Evolutionary conservation across 2,113 vertebrate species (phyloP), one percentile per base, ranked within the genome.

Genomic region (Jacana jacana): DNA sequence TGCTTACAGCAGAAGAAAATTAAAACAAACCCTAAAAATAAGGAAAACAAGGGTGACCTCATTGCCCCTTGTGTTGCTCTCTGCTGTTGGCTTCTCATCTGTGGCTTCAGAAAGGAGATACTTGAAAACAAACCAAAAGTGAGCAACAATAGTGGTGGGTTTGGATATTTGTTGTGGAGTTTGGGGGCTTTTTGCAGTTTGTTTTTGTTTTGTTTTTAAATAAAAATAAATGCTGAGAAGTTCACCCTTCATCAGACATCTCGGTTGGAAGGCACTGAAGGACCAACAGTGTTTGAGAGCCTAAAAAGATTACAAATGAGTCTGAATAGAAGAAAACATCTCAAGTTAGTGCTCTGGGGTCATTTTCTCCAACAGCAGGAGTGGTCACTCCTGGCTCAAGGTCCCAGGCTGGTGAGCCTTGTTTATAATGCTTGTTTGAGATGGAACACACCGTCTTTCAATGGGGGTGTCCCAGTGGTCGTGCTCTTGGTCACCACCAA

Each of bases 381-480:
- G 28, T 4, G 31, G 42, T 13, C 31, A 13, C 37, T 58, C 24
- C 37, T 23, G 23, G 31, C 6, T 49, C 23, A 37, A 30, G 40
- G n/a, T 15, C 28, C 37, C 58, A 80, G 14, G 28, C 30, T 20
- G 16, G 2, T 6, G 46, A 40, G 5, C 24, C 10, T 8, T 27
- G 11, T 13, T 22, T 52, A 40, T 22, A 57, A 14, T 3, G 18
- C 10, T 7, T 4, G 6, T 61, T 20, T 16, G 33, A n/a, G 57
- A n/a, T 15, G 40, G 35, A 4, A 30, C 14, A 3, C 6, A 11
- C 11, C 35, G 42, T 48, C 42, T 42, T 24, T 13, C 48, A 10
- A 23, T 9, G 9, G 42, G 42, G 42, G 2, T 8, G 18, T 9
- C 23, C 30, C 40, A 37, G 55, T 0, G 3, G n/a, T 0, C 10